These are phyloP conservation scores for Cossypha polioptera DNA, from an alignment of 2,797 vertebrate species.

Conservation along the genomic window DNA sequence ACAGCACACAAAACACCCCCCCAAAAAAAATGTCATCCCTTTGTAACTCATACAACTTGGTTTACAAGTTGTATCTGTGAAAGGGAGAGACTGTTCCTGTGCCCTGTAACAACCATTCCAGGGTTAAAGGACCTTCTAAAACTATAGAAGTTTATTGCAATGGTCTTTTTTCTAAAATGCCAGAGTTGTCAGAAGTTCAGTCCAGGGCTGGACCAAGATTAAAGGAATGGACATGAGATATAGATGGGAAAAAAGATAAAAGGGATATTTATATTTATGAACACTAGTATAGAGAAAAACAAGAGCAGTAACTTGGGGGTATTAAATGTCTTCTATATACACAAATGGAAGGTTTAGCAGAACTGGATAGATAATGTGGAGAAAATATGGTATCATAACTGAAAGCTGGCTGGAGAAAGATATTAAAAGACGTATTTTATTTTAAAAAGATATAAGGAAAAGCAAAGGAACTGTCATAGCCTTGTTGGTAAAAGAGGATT, in stretches of 20 bases:
- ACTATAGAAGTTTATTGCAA: background rate
- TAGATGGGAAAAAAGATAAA: conserved; percentile 46
- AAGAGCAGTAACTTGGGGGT: background rate
- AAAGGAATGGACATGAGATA: conserved; percentile 1
- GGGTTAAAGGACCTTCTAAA: background rate
- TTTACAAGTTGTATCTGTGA: background rate
- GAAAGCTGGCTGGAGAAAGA: background rate
- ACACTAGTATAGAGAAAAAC: conserved; percentile 23
- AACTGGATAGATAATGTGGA: background rate
- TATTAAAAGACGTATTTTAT: conserved; percentile 35
- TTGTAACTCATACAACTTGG: background rate
- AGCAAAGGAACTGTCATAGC: background rate
- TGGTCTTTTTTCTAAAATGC: background rate
- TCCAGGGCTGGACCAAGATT: background rate
- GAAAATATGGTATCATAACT: conserved; percentile 8
- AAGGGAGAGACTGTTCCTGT: background rate
- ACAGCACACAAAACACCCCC: background rate
- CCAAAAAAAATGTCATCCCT: background rate
- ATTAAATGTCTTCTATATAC: background rate
- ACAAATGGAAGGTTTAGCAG: conserved; percentile 6
- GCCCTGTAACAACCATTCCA: background rate
- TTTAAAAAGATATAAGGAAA: background rate
- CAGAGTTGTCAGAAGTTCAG: background rate
- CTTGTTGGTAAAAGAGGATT: conserved; percentile 44
- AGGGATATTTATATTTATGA: conserved; percentile 20